phyloP scores from a whole-genome alignment of 2,797 vertebrate genomes.

The Sebastolobus alascanus region DNA sequence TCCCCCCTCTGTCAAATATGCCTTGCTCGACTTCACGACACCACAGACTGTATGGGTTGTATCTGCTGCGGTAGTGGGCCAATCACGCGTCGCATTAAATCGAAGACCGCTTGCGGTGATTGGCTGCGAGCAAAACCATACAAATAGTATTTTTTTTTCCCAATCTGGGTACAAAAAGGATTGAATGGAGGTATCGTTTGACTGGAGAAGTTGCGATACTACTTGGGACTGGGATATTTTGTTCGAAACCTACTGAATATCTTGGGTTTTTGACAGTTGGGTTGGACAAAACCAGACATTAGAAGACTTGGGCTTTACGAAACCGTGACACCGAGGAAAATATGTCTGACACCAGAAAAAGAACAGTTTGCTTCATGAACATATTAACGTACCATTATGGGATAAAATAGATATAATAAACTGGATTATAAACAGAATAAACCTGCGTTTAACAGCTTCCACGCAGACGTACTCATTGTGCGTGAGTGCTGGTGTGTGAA shows the following conservation, averaged over 20 bases:
- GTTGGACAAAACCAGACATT: neutral
- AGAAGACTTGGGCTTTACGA: neutral
- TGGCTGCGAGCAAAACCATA: too few relatives aligned
- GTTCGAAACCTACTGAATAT: neutral
- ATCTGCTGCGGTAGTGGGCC: neutral
- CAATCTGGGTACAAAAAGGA: too few relatives aligned
- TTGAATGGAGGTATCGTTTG: too few relatives aligned
- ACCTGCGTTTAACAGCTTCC: constrained; percentile 19
- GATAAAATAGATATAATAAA: neutral
- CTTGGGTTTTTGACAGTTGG: neutral
- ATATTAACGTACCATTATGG: neutral
- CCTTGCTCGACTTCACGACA: neutral
- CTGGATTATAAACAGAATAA: constrained; percentile 15
- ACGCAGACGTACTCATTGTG: constrained; percentile 30
- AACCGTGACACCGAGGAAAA: neutral
- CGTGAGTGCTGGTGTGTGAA: constrained; percentile 40
- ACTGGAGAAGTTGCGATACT: too few relatives aligned
- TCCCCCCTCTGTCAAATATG: neutral
- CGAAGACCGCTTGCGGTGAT: too few relatives aligned
- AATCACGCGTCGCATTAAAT: neutral
- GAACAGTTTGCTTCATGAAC: neutral
- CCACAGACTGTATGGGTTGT: neutral
- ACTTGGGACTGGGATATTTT: too few relatives aligned
- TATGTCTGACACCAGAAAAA: neutral
- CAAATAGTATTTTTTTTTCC: too few relatives aligned